A percentile compares a stretch with the other conserved stretches of the same genome.
Conservation (phyloP, 2,113 vertebrate genomes). For the Scalopus aquaticus region DNA sequence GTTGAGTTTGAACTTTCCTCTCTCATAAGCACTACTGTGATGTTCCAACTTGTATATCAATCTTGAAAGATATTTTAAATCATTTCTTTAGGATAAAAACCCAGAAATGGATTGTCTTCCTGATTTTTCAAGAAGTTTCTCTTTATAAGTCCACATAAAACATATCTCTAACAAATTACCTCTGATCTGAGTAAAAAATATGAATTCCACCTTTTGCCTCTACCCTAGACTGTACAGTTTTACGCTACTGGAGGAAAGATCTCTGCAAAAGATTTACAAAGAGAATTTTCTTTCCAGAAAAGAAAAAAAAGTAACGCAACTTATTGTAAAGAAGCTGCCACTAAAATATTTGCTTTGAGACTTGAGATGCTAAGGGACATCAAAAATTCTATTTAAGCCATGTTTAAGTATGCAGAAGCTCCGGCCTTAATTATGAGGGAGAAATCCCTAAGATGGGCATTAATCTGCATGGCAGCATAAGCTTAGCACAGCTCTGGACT, state of each 20-base stretch:
- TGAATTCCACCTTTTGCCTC: background rate
- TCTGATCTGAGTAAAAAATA: background rate
- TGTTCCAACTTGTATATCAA: background rate
- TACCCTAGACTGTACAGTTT: background rate
- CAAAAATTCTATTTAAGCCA: constrained; percentile 77
- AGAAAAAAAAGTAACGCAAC: background rate
- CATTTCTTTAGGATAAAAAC: background rate
- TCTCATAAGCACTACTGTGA: background rate
- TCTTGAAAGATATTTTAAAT: constrained; percentile 3
- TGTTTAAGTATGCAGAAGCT: constrained; percentile 75
- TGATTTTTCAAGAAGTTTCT: background rate
- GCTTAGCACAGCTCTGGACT: constrained; percentile 68
- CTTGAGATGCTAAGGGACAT: constrained; percentile 62
- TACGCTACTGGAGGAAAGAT: background rate
- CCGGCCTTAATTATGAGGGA: constrained; percentile 80
- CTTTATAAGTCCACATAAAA: background rate
- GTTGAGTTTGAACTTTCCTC: background rate
- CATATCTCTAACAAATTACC: background rate
- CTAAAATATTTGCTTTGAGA: constrained; percentile 53
- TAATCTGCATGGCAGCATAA: constrained; percentile 53
- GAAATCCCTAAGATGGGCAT: constrained; percentile 71
- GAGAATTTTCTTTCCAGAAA: background rate
- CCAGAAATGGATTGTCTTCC: background rate
- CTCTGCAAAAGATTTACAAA: background rate
- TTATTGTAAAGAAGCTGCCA: background rate